Conservation (phyloP, 2,888 invertebrate genomes). For the Lycaena phlaeas region DNA sequence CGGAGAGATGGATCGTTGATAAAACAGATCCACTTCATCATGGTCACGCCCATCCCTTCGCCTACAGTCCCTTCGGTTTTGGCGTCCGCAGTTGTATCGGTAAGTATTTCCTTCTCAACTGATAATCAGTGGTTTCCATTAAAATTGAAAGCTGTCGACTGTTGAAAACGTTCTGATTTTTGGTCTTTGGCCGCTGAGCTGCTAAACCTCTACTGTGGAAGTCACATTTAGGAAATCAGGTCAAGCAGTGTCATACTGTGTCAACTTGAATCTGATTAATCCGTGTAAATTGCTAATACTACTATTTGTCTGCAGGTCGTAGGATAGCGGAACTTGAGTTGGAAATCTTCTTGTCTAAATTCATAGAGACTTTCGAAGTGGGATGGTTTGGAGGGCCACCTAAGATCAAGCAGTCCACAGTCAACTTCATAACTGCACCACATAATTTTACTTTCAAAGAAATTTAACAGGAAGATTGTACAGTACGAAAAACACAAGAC, state of each 20-base stretch:
- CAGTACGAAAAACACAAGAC: too few relatives aligned
- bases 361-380: constrained; percentile 33
- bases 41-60: constrained; percentile 72
- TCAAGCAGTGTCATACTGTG: too few relatives aligned
- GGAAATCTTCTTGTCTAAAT: constrained; percentile 43
- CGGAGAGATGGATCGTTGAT: constrained; percentile 80
- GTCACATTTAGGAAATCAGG: too few relatives aligned
- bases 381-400: constrained; percentile 41
- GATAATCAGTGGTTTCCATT: too few relatives aligned
- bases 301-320: constrained; percentile 50
- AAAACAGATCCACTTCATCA: constrained; percentile 47
- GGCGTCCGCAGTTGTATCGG: constrained; percentile 80
- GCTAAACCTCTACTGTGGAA: too few relatives aligned
- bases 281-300: too few relatives aligned
- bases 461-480: too few relatives aligned
- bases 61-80: constrained; percentile 78
- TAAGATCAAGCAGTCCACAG: constrained; percentile 25
- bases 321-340: constrained; percentile 75
- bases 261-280: too few relatives aligned
- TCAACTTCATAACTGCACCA: constrained; percentile 42
- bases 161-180: too few relatives aligned
- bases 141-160: too few relatives aligned
- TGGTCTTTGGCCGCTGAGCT: too few relatives aligned
- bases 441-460: constrained; percentile 48
- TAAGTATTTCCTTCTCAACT: constrained; percentile 15